These are phyloP conservation scores for Anguilla rostrata DNA, from an alignment of 2,113 vertebrate species.

Conservation along the genomic window DNA sequence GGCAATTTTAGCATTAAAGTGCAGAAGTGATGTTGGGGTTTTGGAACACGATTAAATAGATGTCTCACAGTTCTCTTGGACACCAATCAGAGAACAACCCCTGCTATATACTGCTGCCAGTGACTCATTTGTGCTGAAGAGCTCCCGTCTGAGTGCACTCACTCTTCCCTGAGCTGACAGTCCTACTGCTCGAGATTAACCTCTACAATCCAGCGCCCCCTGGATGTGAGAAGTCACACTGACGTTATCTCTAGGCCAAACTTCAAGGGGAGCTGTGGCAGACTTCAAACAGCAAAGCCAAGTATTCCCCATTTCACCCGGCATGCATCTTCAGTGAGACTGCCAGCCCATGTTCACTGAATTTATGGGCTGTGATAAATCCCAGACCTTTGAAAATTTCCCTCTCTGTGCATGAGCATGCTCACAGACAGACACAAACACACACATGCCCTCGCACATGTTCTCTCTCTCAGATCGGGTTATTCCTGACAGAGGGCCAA, in stretches of 20 bases:
- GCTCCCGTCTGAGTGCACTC: neutral
- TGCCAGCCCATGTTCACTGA: neutral
- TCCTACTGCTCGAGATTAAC: slow-evolving; percentile 2
- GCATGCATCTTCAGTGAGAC: neutral
- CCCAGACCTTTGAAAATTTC: neutral
- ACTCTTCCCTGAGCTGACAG: neutral
- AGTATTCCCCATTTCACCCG: slow-evolving; percentile 5
- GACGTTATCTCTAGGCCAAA: neutral
- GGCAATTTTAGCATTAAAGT: neutral
- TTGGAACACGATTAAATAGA: neutral
- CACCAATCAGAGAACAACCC: neutral
- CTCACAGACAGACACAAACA: neutral
- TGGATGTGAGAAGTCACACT: neutral
- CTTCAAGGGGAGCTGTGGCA: slow-evolving; percentile 6
- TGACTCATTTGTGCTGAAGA: neutral
- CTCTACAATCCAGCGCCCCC: neutral
- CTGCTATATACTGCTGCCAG: slow-evolving; percentile 3
- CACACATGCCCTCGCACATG: neutral
- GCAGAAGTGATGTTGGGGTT: neutral
- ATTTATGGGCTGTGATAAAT: neutral
- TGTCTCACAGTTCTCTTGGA: neutral
- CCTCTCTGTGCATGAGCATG: neutral
- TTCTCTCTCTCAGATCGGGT: neutral
- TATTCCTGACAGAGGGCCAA: neutral
- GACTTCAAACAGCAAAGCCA: slow-evolving; percentile 7